Base-by-base conservation (phyloP, 2,888 invertebrate genomes). In the Zaprionus lineosus region DNA sequence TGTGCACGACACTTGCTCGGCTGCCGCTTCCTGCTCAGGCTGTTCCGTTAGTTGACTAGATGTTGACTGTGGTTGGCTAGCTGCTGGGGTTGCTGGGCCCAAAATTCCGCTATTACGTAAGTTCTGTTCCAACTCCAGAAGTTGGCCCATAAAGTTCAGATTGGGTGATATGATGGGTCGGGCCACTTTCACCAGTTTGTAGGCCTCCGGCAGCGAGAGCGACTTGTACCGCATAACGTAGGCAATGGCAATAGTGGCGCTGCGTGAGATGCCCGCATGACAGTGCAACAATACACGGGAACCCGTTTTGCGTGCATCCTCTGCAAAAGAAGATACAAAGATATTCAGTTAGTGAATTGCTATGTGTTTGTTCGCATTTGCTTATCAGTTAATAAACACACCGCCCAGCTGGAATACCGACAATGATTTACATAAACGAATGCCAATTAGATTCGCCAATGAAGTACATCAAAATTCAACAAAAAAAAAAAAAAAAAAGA, bases 141-240 rank as follows among this genome's bases (percentile, higher is more conserved):
- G 91, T 90, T 98, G 98, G 11, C 94, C 95, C 93, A 98, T 95
- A 91, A 98, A 98, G 88, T 98, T 98, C 60, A 97, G 92, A 90
- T 98, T 98, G 1, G 98, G 98, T 56, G 97, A 97, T 84, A 98
- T 97, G 88, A 98, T 98, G 59, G 94, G 93, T 44, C 98, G 92
- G 56, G 94, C 94, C 71, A 93, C 92, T 88, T 96, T 95, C 52
- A 98, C 98, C 87, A 94, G 93, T 81, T 94, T 93, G 91, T 95
- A 97, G 0, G 97, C 97, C 87, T 98, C 96, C 34, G 95, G 93
- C 91, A 95, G 95, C 28, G 94, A 93, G 89, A 97, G 89, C 59
- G 93, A 93, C 88, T 95, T 94, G 90, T 96, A 95, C 84, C 95
- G 94, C 96, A 98, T 97, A 82, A 98, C 93, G 91, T 96, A 98